phyloP scores from a whole-genome alignment of 2,797 vertebrate species.

The Hemitrygon akajei region DNA sequence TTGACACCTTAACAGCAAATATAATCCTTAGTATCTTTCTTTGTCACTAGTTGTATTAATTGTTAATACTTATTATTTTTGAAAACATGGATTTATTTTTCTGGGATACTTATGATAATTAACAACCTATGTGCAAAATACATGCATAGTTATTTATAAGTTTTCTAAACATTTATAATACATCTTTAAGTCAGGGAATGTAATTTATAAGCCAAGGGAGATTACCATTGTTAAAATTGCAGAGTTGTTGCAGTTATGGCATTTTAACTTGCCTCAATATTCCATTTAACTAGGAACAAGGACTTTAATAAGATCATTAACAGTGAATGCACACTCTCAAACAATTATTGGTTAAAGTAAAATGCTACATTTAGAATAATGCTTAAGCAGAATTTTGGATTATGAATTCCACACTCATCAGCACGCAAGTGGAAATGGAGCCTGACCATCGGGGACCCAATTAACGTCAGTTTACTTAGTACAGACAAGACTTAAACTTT shows the following conservation, averaged over 20 bases:
- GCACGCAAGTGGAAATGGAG: not conserved
- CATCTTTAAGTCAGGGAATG: not conserved
- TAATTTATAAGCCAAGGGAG: not conserved
- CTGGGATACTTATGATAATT: too few relatives aligned
- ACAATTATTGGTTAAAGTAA: not conserved
- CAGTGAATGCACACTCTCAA: not conserved
- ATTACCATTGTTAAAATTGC: not conserved
- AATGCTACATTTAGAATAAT: not conserved
- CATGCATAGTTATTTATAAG: not conserved
- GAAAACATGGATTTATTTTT: not conserved
- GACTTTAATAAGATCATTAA: conserved; percentile 1
- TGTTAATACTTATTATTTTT: not conserved
- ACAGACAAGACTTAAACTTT: not conserved
- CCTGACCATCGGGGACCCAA: not conserved
- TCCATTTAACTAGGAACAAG: not conserved
- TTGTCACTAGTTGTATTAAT: not conserved
- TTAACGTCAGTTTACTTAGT: not conserved
- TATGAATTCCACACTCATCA: not conserved
- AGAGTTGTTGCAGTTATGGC: not conserved
- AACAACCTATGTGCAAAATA: not conserved
- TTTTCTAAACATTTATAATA: not conserved
- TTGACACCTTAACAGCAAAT: not conserved
- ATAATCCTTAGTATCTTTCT: not conserved
- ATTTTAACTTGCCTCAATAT: conserved; percentile 6
- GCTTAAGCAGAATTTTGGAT: not conserved